Evolutionary conservation across 2,113 vertebrate species (phyloP).

Genomic region (Elephas maximus): DNA sequence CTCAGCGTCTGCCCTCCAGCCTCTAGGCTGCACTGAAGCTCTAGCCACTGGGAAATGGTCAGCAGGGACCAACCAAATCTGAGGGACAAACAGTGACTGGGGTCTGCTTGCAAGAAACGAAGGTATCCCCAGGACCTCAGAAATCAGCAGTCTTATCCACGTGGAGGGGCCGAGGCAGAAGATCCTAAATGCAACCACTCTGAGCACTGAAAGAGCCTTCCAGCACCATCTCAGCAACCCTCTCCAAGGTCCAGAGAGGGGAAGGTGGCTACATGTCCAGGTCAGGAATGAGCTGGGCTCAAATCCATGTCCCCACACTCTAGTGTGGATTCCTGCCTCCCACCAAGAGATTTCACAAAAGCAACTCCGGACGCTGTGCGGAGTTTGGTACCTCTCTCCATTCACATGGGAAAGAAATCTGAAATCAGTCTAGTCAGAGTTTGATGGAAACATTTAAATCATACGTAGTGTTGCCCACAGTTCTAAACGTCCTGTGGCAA

Average conservation of each 20-base stretch:
- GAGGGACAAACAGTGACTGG: no score
- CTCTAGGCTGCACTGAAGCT: background rate
- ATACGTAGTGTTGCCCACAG: conserved; percentile 68
- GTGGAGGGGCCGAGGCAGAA: no score
- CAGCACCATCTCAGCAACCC: background rate
- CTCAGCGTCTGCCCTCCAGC: background rate
- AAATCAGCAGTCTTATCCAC: background rate
- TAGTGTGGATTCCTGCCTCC: background rate
- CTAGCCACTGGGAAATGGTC: background rate
- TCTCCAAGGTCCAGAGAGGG: background rate
- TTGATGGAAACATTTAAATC: conserved; percentile 80
- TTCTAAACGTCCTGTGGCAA: conserved; percentile 79
- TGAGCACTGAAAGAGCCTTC: background rate
- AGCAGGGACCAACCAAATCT: background rate
- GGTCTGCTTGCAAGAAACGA: background rate
- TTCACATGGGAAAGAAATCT: conserved; percentile 71
- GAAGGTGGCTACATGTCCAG: background rate
- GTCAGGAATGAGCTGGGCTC: background rate
- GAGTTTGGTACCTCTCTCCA: accelerated
- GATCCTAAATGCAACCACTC: background rate
- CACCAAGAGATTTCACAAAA: accelerated
- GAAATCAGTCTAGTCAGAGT: conserved; percentile 69
- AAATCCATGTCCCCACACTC: accelerated
- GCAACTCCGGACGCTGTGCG: accelerated
- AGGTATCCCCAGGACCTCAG: background rate